Evolutionary conservation across 2,888 invertebrate genomes (phyloP), one percentile per base, ranked within the genome.

Genomic region (Hetaerina titia): DNA sequence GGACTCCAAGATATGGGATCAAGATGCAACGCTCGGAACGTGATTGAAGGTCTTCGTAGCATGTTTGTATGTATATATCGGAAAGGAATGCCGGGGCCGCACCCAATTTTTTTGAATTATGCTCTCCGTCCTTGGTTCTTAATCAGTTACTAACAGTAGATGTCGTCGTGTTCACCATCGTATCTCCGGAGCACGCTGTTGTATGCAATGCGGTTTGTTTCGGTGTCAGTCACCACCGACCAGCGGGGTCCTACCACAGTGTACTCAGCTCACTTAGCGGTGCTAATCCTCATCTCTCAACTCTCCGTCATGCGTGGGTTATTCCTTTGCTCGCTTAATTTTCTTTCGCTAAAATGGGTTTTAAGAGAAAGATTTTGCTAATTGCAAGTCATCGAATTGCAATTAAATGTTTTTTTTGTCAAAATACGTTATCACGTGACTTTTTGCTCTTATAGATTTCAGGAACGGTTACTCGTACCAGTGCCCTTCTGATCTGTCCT

Each of bases 1-100:
- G 17, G 17, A 15, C 17, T 60, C 69, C 81, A 81, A 81, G 25
- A 9, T 6, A 13, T 81, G 81, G 45, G 45, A 45, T 8, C 81
- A 31, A 31, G 81, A 81, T 31, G 25, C 81, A 81, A 81, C 81
- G 19, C 81, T 31, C 11, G 31, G 25, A 31, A 31, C 81, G 81
- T 81, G 69, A 69, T n/a, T 69, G 69, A 69, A 69, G 69, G 69
- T 69, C 19, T n/a, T 69, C 69, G 69, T 8, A 31, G 81, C 31
- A 31, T 31, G 31, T 81, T 25, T 15, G 81, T 31, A 25, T 81
- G 22, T 81, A 31, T 31, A 2, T 2, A 11, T 69, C 45, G 69
- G 69, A 25, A 81, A 81, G 81, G 81, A 81, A 81, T 81, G 81
- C 81, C 6, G 25, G 81, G 15, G 81, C 81, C 81, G 81, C 81